Conservation (phyloP, 2,113 vertebrate species). For the Sciurus niger region DNA sequence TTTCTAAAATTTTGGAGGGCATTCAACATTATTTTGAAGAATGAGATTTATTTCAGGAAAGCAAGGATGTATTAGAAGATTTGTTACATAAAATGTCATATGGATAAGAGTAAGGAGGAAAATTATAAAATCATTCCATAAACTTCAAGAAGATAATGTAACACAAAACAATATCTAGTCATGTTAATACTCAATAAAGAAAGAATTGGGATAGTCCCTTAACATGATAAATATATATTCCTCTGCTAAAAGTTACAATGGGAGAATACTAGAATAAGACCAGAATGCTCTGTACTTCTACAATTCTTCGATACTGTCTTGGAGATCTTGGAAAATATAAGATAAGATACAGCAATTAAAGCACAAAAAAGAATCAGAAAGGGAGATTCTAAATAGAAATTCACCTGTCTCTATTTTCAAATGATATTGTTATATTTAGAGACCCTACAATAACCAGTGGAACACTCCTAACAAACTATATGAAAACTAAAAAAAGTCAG, state of each 20-base stretch:
- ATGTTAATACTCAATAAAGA: background rate
- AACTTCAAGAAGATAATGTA: background rate
- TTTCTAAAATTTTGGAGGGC: background rate
- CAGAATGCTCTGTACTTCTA: background rate
- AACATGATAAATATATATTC: background rate
- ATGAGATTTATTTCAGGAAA: background rate
- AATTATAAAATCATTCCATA: background rate
- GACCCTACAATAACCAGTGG: background rate
- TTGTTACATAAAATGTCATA: background rate
- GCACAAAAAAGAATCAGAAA: background rate
- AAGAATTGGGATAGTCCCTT: background rate
- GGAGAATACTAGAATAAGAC: background rate
- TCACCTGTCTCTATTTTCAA: background rate
- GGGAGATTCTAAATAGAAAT: background rate
- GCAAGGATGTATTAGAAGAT: background rate
- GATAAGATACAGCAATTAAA: background rate
- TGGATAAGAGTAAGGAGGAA: background rate
- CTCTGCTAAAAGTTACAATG: background rate
- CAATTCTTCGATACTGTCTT: background rate
- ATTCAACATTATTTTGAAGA: background rate
- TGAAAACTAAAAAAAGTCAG: background rate
- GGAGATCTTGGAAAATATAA: background rate
- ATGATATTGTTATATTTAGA: background rate
- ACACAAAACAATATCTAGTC: background rate
- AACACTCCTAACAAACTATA: background rate